Percentiles rank a stretch among this genome's conserved stretches.
phyloP scores from a whole-genome alignment of 2,113 vertebrate species.

The Thryonomys swinderianus region DNA sequence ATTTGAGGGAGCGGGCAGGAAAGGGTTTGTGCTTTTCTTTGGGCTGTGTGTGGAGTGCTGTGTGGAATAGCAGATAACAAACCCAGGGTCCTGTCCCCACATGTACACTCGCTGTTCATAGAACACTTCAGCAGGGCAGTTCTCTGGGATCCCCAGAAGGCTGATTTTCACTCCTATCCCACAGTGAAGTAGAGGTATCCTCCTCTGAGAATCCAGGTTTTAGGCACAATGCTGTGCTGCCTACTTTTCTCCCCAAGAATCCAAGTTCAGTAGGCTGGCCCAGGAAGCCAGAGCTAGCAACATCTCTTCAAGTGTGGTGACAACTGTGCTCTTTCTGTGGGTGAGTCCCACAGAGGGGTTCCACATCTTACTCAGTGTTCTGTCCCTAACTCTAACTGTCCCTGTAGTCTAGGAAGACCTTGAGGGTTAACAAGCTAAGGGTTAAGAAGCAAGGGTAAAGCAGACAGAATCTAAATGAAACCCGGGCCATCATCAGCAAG shows the following conservation, averaged over 20 bases:
- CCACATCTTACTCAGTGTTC: not conserved
- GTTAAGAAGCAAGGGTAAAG: constrained; percentile 7
- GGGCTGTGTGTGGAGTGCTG: not conserved
- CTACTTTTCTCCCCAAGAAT: not conserved
- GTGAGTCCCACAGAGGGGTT: not conserved
- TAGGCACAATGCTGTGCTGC: not conserved
- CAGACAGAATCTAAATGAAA: not conserved
- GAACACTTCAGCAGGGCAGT: not conserved
- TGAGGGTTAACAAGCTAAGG: not conserved
- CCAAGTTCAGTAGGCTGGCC: not conserved
- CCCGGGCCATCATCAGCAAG: not conserved
- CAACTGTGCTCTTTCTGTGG: not conserved
- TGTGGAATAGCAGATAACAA: not conserved
- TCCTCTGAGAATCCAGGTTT: not conserved
- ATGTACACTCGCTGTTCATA: not conserved
- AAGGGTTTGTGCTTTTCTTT: not conserved
- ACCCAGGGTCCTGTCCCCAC: not conserved
- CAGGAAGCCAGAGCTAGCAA: not conserved
- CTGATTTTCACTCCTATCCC: not conserved
- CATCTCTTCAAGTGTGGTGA: not conserved
- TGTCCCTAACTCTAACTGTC: not conserved
- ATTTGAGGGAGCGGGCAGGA: not conserved
- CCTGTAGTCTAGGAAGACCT: not conserved
- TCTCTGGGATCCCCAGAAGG: not conserved
- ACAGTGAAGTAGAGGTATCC: not conserved